phyloP scores from a whole-genome alignment of 2,888 invertebrate species.

The Drosophila maculinotata region DNA sequence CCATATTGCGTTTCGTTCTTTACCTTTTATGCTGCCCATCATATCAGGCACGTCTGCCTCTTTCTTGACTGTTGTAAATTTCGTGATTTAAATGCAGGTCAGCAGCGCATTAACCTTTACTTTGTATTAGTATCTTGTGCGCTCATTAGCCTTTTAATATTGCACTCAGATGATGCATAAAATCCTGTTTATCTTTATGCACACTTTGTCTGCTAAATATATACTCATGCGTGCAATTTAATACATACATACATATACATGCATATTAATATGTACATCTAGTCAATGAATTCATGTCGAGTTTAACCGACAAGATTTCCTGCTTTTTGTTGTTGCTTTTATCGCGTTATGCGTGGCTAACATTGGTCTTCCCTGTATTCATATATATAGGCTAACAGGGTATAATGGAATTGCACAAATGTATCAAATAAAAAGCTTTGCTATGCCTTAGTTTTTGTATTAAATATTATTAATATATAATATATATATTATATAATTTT shows the following conservation, averaged over 20 bases:
- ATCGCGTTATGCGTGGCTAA: too few species aligned
- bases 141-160: slow-evolving; percentile 29
- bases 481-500: not conserved
- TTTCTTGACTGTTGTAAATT: slow-evolving; percentile 58
- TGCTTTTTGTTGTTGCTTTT: too few species aligned
- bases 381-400: too few species aligned
- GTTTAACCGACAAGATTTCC: too few species aligned
- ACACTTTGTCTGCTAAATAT: not conserved
- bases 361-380: too few species aligned
- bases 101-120: slow-evolving; percentile 66
- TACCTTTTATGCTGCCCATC: slow-evolving; percentile 40
- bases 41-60: slow-evolving; percentile 5
- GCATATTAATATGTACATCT: too few species aligned
- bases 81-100: slow-evolving; percentile 70
- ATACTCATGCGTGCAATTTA: not conserved
- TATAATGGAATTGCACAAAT: not conserved
- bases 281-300: too few species aligned
- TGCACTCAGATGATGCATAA: slow-evolving; percentile 3
- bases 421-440: too few species aligned
- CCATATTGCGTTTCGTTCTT: slow-evolving; percentile 21
- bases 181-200: slow-evolving; percentile 27
- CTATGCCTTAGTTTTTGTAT: too few species aligned
- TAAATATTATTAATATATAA: too few species aligned
- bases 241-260: not conserved
- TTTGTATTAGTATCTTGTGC: slow-evolving; percentile 20